phyloP scores from a whole-genome alignment of 2,888 invertebrate species.

The Amblyteles armatorius region DNA sequence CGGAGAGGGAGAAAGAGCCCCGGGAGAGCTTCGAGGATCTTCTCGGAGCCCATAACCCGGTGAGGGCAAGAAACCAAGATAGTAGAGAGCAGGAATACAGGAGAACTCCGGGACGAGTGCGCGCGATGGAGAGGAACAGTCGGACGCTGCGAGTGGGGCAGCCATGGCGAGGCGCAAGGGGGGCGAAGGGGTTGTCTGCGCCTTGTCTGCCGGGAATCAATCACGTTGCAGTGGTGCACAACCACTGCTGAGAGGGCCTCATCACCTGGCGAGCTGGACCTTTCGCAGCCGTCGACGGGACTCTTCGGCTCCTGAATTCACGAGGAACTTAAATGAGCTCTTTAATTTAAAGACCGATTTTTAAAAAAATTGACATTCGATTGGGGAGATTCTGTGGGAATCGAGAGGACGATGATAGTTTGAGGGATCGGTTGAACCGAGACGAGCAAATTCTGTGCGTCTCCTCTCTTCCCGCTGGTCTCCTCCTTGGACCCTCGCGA shows the following conservation, averaged over 20 bases:
- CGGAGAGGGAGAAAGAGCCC: conserved; percentile 54
- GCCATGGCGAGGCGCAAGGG: conserved; percentile 68
- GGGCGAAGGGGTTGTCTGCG: conserved; percentile 81
- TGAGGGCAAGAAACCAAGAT: conserved; percentile 75
- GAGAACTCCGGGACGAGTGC: conserved; percentile 56
- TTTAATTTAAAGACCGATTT: neutral
- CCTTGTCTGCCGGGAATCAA: conserved; percentile 82
- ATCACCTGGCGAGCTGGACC: conserved; percentile 58
- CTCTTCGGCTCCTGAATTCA: conserved; percentile 44
- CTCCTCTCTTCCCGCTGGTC: conserved; percentile 20
- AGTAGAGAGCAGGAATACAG: conserved; percentile 26
- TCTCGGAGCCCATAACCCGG: conserved; percentile 51
- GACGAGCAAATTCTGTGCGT: conserved; percentile 25
- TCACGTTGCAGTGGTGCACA: conserved; percentile 80
- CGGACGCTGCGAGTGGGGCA: conserved; percentile 62
- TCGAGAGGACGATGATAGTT: conserved; percentile 7
- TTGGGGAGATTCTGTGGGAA: neutral
- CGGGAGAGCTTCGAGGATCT: conserved; percentile 56
- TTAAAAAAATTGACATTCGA: neutral
- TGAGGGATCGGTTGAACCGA: conserved; percentile 28
- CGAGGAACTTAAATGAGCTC: neutral
- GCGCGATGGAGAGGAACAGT: conserved; percentile 43
- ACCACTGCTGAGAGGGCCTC: conserved; percentile 60
- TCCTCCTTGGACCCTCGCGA: conserved; percentile 32
- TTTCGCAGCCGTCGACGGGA: conserved; percentile 16